Evolutionary conservation across 2,113 vertebrate genomes (phyloP).

Genomic region (Ciconia stormi): DNA sequence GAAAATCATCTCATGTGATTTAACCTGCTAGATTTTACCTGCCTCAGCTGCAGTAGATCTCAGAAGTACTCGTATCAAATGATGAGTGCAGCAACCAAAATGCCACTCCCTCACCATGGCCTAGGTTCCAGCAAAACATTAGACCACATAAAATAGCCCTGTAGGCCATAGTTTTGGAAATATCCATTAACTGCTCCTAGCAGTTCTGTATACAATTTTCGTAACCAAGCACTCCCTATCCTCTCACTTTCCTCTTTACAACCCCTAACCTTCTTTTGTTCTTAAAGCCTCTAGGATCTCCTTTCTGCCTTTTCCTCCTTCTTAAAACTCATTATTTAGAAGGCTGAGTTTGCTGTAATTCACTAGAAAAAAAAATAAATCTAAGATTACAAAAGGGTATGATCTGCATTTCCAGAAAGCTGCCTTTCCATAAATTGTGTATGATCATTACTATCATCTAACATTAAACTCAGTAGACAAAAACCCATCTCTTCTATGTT

Average conservation of each 20-base stretch:
- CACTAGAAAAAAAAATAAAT: neutral
- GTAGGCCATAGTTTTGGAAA: neutral
- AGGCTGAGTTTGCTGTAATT: neutral
- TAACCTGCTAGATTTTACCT: neutral
- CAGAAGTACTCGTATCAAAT: neutral
- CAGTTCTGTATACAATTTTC: neutral
- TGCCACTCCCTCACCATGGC: neutral
- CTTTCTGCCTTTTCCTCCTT: neutral
- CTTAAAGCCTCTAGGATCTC: neutral
- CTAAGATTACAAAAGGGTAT: neutral
- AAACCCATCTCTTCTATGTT: neutral
- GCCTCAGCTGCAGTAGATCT: neutral
- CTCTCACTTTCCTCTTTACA: neutral
- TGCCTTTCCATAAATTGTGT: neutral
- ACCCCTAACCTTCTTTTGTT: neutral
- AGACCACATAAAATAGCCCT: neutral
- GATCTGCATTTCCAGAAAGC: neutral
- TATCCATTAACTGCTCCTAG: neutral
- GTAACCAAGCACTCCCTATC: neutral
- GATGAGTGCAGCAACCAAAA: neutral
- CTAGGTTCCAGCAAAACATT: neutral
- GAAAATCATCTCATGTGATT: neutral
- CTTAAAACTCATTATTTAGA: neutral
- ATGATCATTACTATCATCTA: neutral
- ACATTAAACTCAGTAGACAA: neutral